Base-by-base conservation (phyloP, 2,888 invertebrate species). In the Drosophila diplacantha region DNA sequence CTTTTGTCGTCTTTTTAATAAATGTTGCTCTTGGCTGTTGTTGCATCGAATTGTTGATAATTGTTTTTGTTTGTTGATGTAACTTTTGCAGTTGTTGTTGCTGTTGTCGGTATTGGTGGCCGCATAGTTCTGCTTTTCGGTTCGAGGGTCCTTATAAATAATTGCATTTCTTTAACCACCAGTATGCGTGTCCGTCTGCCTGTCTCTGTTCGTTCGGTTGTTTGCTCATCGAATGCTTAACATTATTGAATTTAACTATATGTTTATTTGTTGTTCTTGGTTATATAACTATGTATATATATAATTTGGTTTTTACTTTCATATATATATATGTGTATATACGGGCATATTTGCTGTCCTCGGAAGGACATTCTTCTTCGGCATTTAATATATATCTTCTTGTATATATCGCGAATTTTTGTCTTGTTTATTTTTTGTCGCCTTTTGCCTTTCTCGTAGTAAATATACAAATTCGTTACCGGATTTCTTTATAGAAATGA, bases 241-340 rank as follows among this genome's bases (percentile, higher is more conserved):
- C 75, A 62, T 74, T 82, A 80, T 80, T 80, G 78, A 78, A 78
- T 78, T 78, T 78, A 78, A 78, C 78, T 78, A 78, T 78, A 78
- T 82, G 83, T 82, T 79, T 82, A 74, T 82, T 77, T 82, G 77
- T 82, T 78, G 83, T 80, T 78, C 80, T 80, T 78, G 78, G 78
- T 82, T 78, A 78, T 82, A 78, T 78, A 79, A 81, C 74, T 78
- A 79, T 67, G 43, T 69, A 62, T 69, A 56, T 72, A 54, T 52
- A 58, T 59, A 41, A 43, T 51, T 63, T 55, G 34, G 51, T 52
- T 67, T 51, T 59, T 55, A 53, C 52, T 35, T 50, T 46, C 29
- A 60, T 61, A 57, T 46, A 71, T 57, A 50, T 59, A 52, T 35
- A 37, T 44, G 29, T 67, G 29, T 63, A 47, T 63, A 63, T 64